Evolutionary conservation across 2,113 vertebrate genomes (phyloP), one percentile per base, ranked within the genome.

Genomic region (Hylia prasina): DNA sequence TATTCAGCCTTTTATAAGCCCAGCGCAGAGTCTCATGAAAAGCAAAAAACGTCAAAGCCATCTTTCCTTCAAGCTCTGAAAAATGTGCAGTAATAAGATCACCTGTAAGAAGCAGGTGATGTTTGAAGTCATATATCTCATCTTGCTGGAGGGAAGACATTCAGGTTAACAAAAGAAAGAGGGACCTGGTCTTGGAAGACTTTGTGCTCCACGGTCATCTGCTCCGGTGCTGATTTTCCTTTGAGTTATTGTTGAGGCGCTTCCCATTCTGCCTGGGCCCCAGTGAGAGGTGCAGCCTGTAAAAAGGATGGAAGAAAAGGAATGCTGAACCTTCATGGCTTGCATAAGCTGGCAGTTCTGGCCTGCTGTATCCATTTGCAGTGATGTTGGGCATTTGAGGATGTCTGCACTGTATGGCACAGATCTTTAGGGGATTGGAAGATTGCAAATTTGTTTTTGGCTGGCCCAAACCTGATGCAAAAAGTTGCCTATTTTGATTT

Each of bases 31-130:
- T 33, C 71, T 93, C 63, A 47, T 91, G 84, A 80, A 95, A 94
- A 79, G 58, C 15, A 42, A 82, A 89, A 85, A 79, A 54, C 10
- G 24, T 21, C 45, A 66, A 87, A 56, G 45, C 82, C 63, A 31
- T 77, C 89, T 92, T 92, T 68, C 83, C 76, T 75, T 86, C 75
- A 48, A 76, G 58, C 54, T 85, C 60, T 93, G 85, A 90, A 93
- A 90, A 78, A 88, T 54, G 30, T 65, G 53, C 33, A 11, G 57
- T 39, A 91, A 72, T 94, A 90, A 86, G 84, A 93, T 91, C 82
- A 57, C 42, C 63, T 69, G 6, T 90, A 69, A 83, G 63, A 58
- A 87, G 30, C 42, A 51, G 82, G 35, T 63, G 70, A 76, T 65
- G 68, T 89, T 94, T 85, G 75, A 80, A 89, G 79, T 69, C 45